Evolutionary conservation across 2,797 vertebrate genomes (phyloP).

Genomic region (Halcyon chelicuti): DNA sequence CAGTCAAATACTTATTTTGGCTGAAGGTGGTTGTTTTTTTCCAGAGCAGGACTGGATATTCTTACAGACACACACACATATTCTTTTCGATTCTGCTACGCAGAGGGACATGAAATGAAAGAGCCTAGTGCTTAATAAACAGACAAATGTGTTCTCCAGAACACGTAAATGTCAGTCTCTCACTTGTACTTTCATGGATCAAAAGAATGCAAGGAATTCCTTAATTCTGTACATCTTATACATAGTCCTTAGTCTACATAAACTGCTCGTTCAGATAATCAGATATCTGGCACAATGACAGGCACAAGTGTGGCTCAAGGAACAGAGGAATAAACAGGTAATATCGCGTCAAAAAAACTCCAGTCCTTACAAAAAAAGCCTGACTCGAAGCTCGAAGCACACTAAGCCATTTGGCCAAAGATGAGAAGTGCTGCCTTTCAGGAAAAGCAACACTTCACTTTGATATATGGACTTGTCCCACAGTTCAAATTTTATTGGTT

Average conservation of each 20-base stretch:
- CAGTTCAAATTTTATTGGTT: neutral
- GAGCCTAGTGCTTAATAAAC: neutral
- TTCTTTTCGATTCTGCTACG: neutral
- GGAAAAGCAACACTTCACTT: slow-evolving; percentile 9
- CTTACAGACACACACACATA: neutral
- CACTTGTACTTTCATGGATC: neutral
- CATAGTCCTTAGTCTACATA: neutral
- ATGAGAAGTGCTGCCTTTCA: neutral
- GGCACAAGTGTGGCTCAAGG: neutral
- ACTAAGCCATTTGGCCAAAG: neutral
- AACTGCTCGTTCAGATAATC: neutral
- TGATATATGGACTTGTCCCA: neutral
- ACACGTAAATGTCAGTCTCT: neutral
- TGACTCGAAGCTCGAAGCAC: neutral
- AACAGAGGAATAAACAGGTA: neutral
- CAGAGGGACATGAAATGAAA: neutral
- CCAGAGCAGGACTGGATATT: neutral
- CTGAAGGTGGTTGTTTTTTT: neutral
- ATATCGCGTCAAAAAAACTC: neutral
- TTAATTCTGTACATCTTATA: neutral
- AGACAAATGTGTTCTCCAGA: neutral
- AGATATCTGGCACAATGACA: neutral
- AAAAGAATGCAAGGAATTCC: neutral
- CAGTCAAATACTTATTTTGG: slow-evolving; percentile 5
- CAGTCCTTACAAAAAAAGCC: neutral